Evolutionary conservation across 2,797 vertebrate species (phyloP), one percentile per base, ranked within the genome.

Genomic region (Sylvilagus floridanus): DNA sequence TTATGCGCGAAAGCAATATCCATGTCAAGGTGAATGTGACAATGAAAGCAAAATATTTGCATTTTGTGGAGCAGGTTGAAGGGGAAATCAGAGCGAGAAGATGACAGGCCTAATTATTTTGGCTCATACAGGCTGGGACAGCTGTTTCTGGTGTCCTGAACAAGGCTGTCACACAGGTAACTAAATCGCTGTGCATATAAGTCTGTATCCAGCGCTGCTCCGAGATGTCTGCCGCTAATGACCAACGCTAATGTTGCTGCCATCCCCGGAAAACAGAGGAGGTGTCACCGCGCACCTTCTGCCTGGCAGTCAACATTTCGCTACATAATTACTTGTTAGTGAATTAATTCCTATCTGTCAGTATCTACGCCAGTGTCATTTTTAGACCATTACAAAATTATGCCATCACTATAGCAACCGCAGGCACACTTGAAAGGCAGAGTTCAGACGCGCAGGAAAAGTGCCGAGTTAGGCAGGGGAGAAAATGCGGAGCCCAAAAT

Each of bases 41-140:
- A 99, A 99, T 99, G 99, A 99, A 99, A 99, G 99, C 99, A 99
- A 99, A 99, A 99, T 99, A 99, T 99, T 99, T 99, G 99, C 99
- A 99, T 99, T 99, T 99, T 99, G 99, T 99, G 99, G 98, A 99
- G 99, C 99, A 98, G 99, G 99, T 99, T 99, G 99, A 99, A 99
- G 99, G 99, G 99, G 99, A 99, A 99, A 99, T 99, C 99, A 99
- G 99, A 99, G 99, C 98, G 68, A 97, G 98, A 98, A 99, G 99
- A 99, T 99, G 99, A 99, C 99, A 99, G 99, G 99, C 99, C 99
- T 99, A 99, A 99, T 99, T 99, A 99, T 99, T 99, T 99, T 99
- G 99, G 99, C 99, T 99, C 99, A 99, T 99, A 99, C 99, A 99
- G 99, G 99, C 99, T 99, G 98, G 99, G 99, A 99, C 99, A 99